Base-by-base conservation (phyloP, 2,797 vertebrate genomes). In the Spinus olivaceus region DNA sequence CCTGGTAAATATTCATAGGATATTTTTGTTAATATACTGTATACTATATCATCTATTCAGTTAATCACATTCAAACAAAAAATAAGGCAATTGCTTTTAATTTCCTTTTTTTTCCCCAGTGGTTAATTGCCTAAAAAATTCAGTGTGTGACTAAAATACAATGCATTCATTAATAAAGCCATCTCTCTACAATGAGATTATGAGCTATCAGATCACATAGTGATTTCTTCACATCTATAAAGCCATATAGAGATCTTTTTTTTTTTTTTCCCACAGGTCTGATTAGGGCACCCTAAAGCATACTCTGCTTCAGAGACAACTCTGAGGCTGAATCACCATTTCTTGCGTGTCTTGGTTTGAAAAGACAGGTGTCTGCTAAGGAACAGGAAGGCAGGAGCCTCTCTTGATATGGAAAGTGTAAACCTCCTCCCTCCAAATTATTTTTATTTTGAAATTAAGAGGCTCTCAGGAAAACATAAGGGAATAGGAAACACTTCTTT, bases 1-100 rank as follows among this genome's bases (percentile, higher is more conserved):
- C 39, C 47, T 96, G 32, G 87, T 89, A 96, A 95, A 96, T 96
- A 97, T 95, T 96, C 93, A 95, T 91, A 60, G 50, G 32, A 73
- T 80, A 82, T 89, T 94, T 96, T 93, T 93, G 70, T 86, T 96
- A 91, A 89, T 76, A 76, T 87, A 77, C 10, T 82, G 18, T 56
- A 44, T 87, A 66, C 49, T 86, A 73, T 72, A 76, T 39, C 14
- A 80, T 79, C 56, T 92, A 90, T 76, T 87, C 59, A 76, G 60
- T 92, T 94, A 95, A 95, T 92, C 69, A 80, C 57, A 74, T 88
- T 95, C 77, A 90, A 84, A 95, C 23, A 90, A 95, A 92, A 92
- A 96, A 95, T 80, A 94, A 95, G 53, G 81, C 73, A 95, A 79
- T 85, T 92, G 70, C 30, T 90, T 87, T 91, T 92, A 86, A 89